Base-by-base conservation (phyloP, 2,888 invertebrate species). In the Meganola albula region DNA sequence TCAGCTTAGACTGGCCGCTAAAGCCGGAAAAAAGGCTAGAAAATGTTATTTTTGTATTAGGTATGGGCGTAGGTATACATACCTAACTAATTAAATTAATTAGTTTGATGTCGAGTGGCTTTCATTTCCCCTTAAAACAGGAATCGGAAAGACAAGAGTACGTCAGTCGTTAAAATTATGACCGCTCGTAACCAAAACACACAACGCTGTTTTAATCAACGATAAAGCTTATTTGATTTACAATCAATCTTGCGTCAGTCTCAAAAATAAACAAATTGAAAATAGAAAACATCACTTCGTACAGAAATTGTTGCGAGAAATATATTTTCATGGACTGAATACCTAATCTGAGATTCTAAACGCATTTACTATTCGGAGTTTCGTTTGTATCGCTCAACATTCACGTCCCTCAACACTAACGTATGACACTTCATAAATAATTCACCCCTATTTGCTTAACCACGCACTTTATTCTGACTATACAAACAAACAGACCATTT, bases 351-450 rank as follows among this genome's bases (percentile, higher is more conserved):
- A n/a, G 5, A 14, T 14, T 14, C 9, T 16, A 26, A 26, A 25
- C 14, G 14, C 25, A 13, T 10, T 26, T 26, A 16, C 9, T 10
- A 10, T 2, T 26, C 10, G 9, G 26, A n/a, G n/a, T n/a, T n/a
- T n/a, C n/a, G 11, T 34, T 27, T 29, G 20, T 34, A 16, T 22
- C 16, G 24, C 29, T 12, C 23, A 24, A 24, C 11, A 27, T 31
- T 45, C 37, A n/a, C n/a, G n/a, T n/a, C n/a, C n/a, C n/a, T n/a
- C n/a, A n/a, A n/a, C n/a, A n/a, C n/a, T 32, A 40, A 38, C 26
- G 30, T 44, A 24, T 31, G 21, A 24, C 31, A 27, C 13, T 30
- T 37, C 42, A 44, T 47, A 43, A 43, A 48, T 53, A 32, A 48
- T 44, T 40, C 29, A 37, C 24, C 31, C 38, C 22, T 41, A 40